These are phyloP conservation scores for Acleris literana DNA, from an alignment of 2,888 invertebrate species.

Conservation along the genomic window DNA sequence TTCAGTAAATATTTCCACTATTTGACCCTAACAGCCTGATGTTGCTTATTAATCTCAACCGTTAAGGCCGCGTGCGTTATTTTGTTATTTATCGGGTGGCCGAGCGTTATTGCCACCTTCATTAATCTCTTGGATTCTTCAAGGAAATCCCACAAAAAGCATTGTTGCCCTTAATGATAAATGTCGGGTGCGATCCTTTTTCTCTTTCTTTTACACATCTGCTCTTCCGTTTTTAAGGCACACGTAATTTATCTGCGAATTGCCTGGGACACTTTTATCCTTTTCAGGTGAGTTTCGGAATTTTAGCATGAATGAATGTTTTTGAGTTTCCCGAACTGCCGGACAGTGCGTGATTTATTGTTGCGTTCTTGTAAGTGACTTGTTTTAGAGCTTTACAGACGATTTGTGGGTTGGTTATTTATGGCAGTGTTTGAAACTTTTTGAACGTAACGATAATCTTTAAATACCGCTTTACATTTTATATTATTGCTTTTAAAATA, in stretches of 20 bases:
- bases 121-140: constrained; percentile 79
- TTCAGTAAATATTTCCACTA: constrained; percentile 40
- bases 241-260: constrained; percentile 71
- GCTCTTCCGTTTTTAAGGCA: constrained; percentile 61
- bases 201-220: constrained; percentile 46
- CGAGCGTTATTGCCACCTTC: constrained; percentile 75
- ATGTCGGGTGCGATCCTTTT: constrained; percentile 55
- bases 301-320: constrained; percentile 40
- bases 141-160: constrained; percentile 78
- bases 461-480: too few relatives aligned
- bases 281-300: constrained; percentile 48
- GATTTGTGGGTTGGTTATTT: constrained; percentile 3
- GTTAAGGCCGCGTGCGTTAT: constrained; percentile 70
- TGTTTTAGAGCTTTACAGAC: background rate
- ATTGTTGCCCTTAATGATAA: constrained; percentile 78
- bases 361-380: constrained; percentile 12
- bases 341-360: constrained; percentile 31
- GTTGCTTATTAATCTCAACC: constrained; percentile 70
- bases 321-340: constrained; percentile 42
- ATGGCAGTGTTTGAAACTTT: background rate
- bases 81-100: constrained; percentile 78
- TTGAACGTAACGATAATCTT: too few relatives aligned
- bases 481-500: too few relatives aligned
- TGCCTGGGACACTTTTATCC: constrained; percentile 68
- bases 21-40: constrained; percentile 53